Evolutionary conservation across 2,113 vertebrate genomes (phyloP).

Genomic region (Phrynosoma platyrhinos): DNA sequence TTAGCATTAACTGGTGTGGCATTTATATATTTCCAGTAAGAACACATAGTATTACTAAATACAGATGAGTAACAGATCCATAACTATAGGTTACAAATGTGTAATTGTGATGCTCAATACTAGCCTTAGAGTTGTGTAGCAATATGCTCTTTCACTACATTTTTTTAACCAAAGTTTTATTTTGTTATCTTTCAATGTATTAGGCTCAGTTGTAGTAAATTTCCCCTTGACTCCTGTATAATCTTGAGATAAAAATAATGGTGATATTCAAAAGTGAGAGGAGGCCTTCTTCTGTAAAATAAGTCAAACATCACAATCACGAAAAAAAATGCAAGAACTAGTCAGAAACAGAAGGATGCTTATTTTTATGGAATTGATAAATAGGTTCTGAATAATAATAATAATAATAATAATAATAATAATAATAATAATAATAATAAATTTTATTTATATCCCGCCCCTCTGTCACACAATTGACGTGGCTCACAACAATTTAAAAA

Average conservation of each 20-base stretch:
- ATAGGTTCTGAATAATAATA: not conserved
- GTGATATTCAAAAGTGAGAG: not conserved
- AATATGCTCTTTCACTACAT: not conserved
- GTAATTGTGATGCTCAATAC: too few relatives aligned
- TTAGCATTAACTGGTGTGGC: too few relatives aligned
- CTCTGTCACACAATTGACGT: too few relatives aligned
- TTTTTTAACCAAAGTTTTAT: not conserved
- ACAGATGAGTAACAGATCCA: too few relatives aligned
- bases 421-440: too few relatives aligned
- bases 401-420: too few relatives aligned
- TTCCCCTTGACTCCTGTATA: not conserved
- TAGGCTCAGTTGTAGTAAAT: not conserved
- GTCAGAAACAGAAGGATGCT: not conserved
- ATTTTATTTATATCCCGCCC: too few relatives aligned
- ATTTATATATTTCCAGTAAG: too few relatives aligned
- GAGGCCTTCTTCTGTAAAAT: not conserved
- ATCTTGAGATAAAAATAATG: not conserved
- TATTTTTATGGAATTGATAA: not conserved
- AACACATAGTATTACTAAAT: too few relatives aligned
- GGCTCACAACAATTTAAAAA: too few relatives aligned
- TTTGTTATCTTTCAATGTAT: not conserved
- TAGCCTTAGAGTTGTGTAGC: not conserved
- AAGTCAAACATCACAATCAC: not conserved
- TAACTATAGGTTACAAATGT: too few relatives aligned
- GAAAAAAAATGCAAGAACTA: not conserved